Base-by-base conservation (phyloP, 2,113 vertebrate species). In the Gymnarchus niloticus region DNA sequence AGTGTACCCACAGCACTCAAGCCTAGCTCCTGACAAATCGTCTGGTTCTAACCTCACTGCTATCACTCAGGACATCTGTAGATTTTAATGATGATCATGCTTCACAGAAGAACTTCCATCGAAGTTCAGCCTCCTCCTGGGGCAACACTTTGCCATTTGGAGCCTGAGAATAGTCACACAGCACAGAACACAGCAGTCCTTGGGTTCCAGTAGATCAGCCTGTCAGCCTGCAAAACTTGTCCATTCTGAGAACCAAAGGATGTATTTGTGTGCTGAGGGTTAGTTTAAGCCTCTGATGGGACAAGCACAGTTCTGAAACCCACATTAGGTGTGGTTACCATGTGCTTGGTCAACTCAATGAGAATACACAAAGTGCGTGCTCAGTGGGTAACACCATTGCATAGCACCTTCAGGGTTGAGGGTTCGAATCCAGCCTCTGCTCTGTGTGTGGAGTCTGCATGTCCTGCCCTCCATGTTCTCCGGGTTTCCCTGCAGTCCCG, bases 21-120 rank as follows among this genome's bases (percentile, higher is more conserved):
- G n/a, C n/a, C n/a, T n/a, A n/a, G n/a, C n/a, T n/a, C n/a, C n/a
- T n/a, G n/a, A n/a, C n/a, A n/a, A n/a, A n/a, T n/a, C n/a, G n/a
- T 76, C 17, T 59, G 51, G 77, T 84, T 82, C n/a, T 83, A 0
- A 80, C 83, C 37, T 69, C 44, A 86, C 46, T 23, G 17, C 77
- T 7, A 2, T 37, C 77, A 21, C 19, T 7, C 12, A 6, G 44
- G 28, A 17, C 57, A 23, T 61, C 17, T 49, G 21, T 23, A 49
- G 9, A 80, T 46, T 56, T 17, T 56, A 56, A 56, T 56, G 51
- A 56, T n/a, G 56, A 80, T 46, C 46, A 49, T 48, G 6, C 37
- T 37, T 4, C 28, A 8, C 28, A 37, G 52, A 8, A 44, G 73
- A 10, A 44, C 12, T 44, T 33, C 19, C 37, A 14, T 2, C 73